Conservation (phyloP, 2,113 vertebrate species). For the Silurus asotus region DNA sequence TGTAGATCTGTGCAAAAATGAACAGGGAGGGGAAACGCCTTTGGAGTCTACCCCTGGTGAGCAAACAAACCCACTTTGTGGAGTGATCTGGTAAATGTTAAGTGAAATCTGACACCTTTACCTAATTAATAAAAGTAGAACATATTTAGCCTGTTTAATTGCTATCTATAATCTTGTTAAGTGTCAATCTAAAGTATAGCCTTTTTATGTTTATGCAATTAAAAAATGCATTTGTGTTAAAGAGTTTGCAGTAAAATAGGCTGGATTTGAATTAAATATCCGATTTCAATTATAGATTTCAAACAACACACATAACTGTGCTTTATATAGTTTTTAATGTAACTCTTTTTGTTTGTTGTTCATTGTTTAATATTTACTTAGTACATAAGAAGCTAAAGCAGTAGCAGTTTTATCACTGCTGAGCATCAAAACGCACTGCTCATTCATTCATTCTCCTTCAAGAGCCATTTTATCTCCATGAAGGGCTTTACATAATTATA, state of each 20-base stretch:
- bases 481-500: not conserved
- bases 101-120: not conserved
- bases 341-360: not conserved
- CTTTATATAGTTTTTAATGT: not conserved
- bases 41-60: not conserved
- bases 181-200: not conserved
- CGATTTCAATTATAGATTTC: not conserved
- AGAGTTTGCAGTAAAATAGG: not conserved
- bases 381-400: not conserved
- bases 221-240: not conserved
- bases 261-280: not conserved
- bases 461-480: not conserved
- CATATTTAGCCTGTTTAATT: not conserved
- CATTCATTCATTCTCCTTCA: not conserved
- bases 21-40: not conserved
- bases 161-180: not conserved
- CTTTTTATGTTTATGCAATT: not conserved
- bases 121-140: too few species aligned
- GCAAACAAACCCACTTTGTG: not conserved
- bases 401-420: not conserved
- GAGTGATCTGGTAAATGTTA: not conserved
- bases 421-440: not conserved
- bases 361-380: not conserved
- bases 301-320: not conserved
- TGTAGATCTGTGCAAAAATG: conserved; percentile 6